Evolutionary conservation across 2,797 vertebrate species (phyloP).

Genomic region (Peromyscus melanophrys): DNA sequence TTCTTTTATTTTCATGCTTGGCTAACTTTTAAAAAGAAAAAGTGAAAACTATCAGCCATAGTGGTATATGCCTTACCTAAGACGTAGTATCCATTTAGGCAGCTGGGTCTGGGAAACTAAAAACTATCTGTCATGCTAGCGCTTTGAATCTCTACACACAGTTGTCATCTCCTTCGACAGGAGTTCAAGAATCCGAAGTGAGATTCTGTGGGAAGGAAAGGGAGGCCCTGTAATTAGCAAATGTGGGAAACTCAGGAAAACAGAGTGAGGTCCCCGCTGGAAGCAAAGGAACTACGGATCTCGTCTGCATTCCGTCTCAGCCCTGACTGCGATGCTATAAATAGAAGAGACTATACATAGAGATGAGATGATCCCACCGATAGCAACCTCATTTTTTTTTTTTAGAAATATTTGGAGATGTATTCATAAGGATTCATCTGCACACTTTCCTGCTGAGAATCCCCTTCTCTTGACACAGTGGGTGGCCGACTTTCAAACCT

Average conservation of each 20-base stretch:
- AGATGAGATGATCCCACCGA: constrained; percentile 86
- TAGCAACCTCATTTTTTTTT: constrained; percentile 84
- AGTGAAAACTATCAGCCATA: constrained; percentile 13
- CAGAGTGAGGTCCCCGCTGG: constrained; percentile 38
- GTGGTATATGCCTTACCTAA: background rate
- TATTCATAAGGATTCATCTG: constrained; percentile 85
- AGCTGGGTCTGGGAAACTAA: constrained; percentile 9
- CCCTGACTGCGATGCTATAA: constrained; percentile 81
- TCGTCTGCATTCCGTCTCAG: constrained; percentile 80
- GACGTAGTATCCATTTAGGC: background rate
- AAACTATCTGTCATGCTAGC: background rate
- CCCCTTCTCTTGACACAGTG: constrained; percentile 74
- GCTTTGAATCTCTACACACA: background rate
- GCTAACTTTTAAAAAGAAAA: constrained; percentile 62
- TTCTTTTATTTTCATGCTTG: constrained; percentile 54
- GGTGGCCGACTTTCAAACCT: constrained; percentile 84
- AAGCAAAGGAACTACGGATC: constrained; percentile 55
- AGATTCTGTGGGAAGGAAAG: background rate
- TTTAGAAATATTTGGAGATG: constrained; percentile 85
- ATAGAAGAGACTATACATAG: constrained; percentile 85
- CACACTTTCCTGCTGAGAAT: constrained; percentile 84
- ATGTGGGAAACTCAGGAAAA: constrained; percentile 73
- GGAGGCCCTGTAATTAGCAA: constrained; percentile 76
- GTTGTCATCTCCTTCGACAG: constrained; percentile 65
- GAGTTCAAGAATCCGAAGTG: constrained; percentile 40